phyloP scores from a whole-genome alignment of 2,888 invertebrate species.

The Eristalis intricaria region DNA sequence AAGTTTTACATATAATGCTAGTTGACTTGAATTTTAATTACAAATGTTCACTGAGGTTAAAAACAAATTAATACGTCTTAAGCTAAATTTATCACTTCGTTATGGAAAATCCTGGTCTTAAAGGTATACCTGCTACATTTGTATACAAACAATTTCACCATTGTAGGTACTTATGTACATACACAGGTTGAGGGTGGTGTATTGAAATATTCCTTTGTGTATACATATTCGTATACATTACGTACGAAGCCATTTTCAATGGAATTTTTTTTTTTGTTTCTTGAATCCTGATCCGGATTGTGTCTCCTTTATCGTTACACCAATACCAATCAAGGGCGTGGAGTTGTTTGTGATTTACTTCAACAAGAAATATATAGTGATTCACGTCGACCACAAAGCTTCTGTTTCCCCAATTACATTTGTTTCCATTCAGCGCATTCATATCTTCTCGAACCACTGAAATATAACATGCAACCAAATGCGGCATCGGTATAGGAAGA shows the following conservation, averaged over 20 bases:
- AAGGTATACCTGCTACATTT: background rate
- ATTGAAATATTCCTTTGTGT: background rate
- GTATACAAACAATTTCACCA: background rate
- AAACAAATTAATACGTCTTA: slow-evolving; percentile 37
- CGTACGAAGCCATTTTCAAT: background rate
- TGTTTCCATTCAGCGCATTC: slow-evolving; percentile 28
- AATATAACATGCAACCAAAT: slow-evolving; percentile 13
- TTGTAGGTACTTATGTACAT: background rate
- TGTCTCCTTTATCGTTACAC: slow-evolving; percentile 26
- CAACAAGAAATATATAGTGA: background rate
- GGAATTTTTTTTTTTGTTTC: background rate
- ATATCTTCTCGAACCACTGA: slow-evolving; percentile 29
- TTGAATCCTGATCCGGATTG: slow-evolving; percentile 24
- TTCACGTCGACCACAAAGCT: slow-evolving; percentile 16
- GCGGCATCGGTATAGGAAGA: slow-evolving; percentile 1
- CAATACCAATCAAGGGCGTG: slow-evolving; percentile 34
- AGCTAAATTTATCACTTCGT: slow-evolving; percentile 21
- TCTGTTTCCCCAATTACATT: slow-evolving; percentile 35
- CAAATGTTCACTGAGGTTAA: background rate
- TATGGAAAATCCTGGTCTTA: slow-evolving; percentile 15
- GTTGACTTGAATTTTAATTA: slow-evolving; percentile 17
- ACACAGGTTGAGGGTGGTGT: background rate
- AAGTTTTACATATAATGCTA: background rate
- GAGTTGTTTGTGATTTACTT: slow-evolving; percentile 11
- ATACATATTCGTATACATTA: too few species aligned